These are phyloP conservation scores for Etia nguti DNA, from an alignment of 2,113 vertebrate genomes.

Conservation along the genomic window DNA sequence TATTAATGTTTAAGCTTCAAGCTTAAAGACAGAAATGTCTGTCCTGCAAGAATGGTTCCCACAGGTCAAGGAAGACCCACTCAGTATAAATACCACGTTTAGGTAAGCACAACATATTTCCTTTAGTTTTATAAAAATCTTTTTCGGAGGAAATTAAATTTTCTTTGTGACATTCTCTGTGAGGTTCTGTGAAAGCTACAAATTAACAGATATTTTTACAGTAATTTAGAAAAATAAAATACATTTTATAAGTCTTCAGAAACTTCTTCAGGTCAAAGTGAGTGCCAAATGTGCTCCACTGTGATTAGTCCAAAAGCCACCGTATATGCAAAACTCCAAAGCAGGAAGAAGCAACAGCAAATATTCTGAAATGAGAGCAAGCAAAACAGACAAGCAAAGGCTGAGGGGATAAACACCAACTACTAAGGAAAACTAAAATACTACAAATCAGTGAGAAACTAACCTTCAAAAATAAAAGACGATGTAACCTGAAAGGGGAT, in stretches of 20 bases:
- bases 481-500: neutral
- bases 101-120: too few species aligned
- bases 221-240: neutral
- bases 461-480: neutral
- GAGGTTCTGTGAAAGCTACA: too few species aligned
- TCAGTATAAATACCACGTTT: neutral
- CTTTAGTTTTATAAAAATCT: too few species aligned
- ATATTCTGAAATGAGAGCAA: neutral
- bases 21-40: neutral
- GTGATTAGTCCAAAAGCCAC: neutral
- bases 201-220: neutral
- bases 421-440: neutral
- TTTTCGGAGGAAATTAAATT: too few species aligned
- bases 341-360: neutral
- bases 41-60: neutral
- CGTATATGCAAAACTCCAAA: neutral
- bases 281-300: too few species aligned
- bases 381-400: neutral
- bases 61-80: neutral
- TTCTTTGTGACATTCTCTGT: too few species aligned
- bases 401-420: neutral
- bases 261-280: neutral
- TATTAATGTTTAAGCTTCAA: neutral
- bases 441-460: neutral
- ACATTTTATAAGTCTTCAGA: neutral